A percentile compares a stretch with the other conserved stretches of the same genome.
Conservation (phyloP, 2,797 vertebrate species). For the Anguilla pacifica region DNA sequence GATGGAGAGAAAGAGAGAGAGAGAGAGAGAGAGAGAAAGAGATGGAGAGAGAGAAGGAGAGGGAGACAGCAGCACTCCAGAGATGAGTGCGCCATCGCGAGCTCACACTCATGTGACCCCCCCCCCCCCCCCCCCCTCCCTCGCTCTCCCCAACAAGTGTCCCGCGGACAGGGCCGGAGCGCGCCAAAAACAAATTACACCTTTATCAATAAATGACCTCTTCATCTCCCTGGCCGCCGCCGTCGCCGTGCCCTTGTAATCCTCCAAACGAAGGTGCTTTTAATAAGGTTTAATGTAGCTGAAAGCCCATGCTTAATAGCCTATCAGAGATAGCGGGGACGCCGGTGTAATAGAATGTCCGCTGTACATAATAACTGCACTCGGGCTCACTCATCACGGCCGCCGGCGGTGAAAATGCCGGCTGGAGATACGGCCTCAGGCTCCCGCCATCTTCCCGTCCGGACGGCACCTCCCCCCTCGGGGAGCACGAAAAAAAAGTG, state of each 20-base stretch:
- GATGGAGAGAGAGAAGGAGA: constrained; percentile 7
- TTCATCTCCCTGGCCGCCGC: constrained; percentile 26
- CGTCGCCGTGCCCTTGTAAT: constrained; percentile 55
- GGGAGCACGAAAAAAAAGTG: neutral
- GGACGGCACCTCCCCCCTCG: neutral
- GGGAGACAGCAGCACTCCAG: neutral
- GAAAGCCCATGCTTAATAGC: constrained; percentile 60
- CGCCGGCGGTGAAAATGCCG: constrained; percentile 31
- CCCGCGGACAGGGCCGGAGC: constrained; percentile 48
- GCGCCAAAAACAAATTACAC: constrained; percentile 54
- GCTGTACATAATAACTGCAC: constrained; percentile 50
- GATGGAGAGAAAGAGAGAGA: neutral
- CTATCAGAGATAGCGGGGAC: constrained; percentile 55
- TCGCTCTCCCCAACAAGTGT: constrained; percentile 30
- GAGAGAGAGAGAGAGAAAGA: neutral
- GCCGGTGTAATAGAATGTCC: constrained; percentile 53
- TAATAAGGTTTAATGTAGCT: constrained; percentile 63
- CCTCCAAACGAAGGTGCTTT: constrained; percentile 55
- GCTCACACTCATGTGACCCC: neutral
- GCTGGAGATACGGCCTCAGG: constrained; percentile 36
- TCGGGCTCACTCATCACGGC: constrained; percentile 51
- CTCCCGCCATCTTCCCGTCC: neutral
- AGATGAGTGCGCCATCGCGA: neutral
- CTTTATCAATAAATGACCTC: constrained; percentile 59
- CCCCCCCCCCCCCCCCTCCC: neutral